Base-by-base conservation (phyloP, 1,140 invertebrate species). In the Heterodera carotae region DNA sequence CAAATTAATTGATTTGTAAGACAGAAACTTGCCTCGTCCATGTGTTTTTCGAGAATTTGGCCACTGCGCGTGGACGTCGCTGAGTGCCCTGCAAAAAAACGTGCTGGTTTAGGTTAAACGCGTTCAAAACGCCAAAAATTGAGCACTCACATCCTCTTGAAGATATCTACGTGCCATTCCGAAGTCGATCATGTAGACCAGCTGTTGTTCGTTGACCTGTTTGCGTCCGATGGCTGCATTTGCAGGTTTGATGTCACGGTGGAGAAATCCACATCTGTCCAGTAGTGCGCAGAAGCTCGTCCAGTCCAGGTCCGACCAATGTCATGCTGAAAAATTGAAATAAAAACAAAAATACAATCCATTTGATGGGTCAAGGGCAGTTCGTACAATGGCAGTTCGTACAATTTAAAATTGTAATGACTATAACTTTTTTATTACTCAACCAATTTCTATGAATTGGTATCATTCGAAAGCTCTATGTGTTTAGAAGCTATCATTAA, bases 11-110 rank as follows among this genome's bases (percentile, higher is more conserved):
- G 69, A 80, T 18, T 18, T 1, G 18, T 5, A 69, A 62, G 25
- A 71, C 59, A 83, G 34, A 77, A 75, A 31, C 80, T 75, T 39
- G 81, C 82, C 27, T 1, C 34, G 34, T 82, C 84, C 76, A 82
- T 80, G 56, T 84, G 67, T n/a, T 36, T 27, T 27, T 22, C 67
- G n/a, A 8, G 27, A 69, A 69, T 22, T 69, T 31, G n/a, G 67
- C 6, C 34, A 8, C 8, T 7, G 22, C 18, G 8, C 67, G 34
- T 25, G 29, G 25, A 39, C 27, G 67, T n/a, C 67, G 67, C 6
- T 25, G 67, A 29, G n/a, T 39, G 22, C 27, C 67, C 67, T 69
- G 43, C 5, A 69, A 69, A 31, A 8, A 69, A 29, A n/a, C n/a
- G n/a, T n/a, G 25, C 8, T 6, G 80, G 33, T 15, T 18, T 22